Evolutionary conservation across 2,113 vertebrate species (phyloP).

Genomic region (Trichomycterus rosablanca): DNA sequence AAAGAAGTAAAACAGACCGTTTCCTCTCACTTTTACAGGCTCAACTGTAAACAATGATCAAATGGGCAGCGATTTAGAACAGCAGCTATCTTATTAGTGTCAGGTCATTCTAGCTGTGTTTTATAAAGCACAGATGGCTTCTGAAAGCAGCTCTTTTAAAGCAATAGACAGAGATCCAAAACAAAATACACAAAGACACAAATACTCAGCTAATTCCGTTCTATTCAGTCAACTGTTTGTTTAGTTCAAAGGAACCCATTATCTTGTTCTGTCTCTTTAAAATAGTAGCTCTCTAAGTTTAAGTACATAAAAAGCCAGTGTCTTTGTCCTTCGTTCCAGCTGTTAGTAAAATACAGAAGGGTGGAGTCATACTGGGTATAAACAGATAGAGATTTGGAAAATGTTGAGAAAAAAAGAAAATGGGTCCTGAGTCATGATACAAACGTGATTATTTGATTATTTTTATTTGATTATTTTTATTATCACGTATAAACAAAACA

Average conservation of each 20-base stretch:
- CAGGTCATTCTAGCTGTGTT: background rate
- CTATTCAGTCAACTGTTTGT: background rate
- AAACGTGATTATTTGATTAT: too few species aligned
- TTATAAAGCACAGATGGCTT: background rate
- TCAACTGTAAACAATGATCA: background rate
- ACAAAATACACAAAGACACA: background rate
- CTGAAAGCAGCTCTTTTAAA: background rate
- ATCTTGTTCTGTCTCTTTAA: background rate
- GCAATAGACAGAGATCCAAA: background rate
- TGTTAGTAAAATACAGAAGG: conserved; percentile 16
- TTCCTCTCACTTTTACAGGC: background rate
- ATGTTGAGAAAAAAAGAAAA: too few species aligned
- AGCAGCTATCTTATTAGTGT: background rate
- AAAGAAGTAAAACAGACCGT: background rate
- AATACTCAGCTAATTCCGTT: background rate
- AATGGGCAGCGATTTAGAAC: background rate
- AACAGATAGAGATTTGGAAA: background rate
- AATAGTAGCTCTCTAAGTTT: background rate
- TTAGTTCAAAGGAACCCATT: conserved; percentile 8
- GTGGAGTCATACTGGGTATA: conserved; percentile 4
- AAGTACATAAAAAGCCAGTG: background rate
- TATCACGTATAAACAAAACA: too few species aligned
- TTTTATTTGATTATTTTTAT: too few species aligned
- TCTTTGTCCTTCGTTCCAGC: conserved; percentile 18
- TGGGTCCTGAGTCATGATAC: too few species aligned